Base-by-base conservation (phyloP, 1,140 invertebrate genomes). In the Rhagoletis zephyria region DNA sequence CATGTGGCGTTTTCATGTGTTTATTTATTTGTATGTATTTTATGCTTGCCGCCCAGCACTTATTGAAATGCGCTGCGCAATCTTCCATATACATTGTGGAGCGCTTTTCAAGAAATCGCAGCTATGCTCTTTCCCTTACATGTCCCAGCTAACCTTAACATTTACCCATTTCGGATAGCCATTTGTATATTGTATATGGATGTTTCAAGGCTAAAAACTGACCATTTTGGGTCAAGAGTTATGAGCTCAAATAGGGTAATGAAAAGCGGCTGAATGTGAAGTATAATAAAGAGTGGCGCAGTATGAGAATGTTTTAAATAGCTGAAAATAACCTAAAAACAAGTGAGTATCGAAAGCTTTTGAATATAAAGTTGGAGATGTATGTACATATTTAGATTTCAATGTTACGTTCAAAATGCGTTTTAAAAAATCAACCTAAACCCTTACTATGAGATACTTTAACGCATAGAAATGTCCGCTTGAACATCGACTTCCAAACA, bases 161-260 rank as follows among this genome's bases (percentile, higher is more conserved):
- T 65, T 74, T 48, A 42, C 14, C 40, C 67, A 48, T 74, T 74
- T 74, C 67, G 67, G 40, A 45, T 74, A 42, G 67, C 14, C 67
- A 74, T 74, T 74, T 74, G 30, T 42, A 56, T 7, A 74, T 48
- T 74, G 19, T 40, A 74, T 74, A 67, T 74, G 16, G 67, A 74
- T 74, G 67, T 74, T 74, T 48, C 9, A 74, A 48, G 40, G 67
- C 42, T 42, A 9, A 56, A 74, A 74, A 45, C 40, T 74, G 67
- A 10, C 42, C 67, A 42, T 74, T 30, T 74, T 42, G 40, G 67
- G 67, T 48, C 67, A 74, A 45, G 42, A 74, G 45, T 74, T 74
- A 74, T 74, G 67, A 74, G 67, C 67, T 74, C 67, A 48, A 74
- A 74, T 42, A 48, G 42, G 67, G 40, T 42, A 74, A 48, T 16